Conservation (phyloP, 2,797 vertebrate species). For the Poecilia wingei region DNA sequence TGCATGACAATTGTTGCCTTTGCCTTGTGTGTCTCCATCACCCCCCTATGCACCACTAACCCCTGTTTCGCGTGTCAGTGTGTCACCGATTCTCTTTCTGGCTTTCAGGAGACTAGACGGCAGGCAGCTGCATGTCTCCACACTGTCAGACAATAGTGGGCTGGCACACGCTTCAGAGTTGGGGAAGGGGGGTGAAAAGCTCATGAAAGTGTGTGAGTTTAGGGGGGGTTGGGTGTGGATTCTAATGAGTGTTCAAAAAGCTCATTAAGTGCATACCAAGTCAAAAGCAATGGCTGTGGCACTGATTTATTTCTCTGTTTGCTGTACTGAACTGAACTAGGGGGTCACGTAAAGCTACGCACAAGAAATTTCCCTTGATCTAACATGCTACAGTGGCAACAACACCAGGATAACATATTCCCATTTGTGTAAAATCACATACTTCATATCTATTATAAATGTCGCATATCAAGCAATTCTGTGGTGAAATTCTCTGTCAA, state of each 20-base stretch:
- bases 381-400: neutral
- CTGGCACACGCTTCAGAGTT: constrained; percentile 57
- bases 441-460: neutral
- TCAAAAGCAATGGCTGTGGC: constrained; percentile 61
- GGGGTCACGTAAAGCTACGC: constrained; percentile 17
- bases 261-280: constrained; percentile 79
- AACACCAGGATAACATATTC: neutral
- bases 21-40: constrained; percentile 41
- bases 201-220: constrained; percentile 34
- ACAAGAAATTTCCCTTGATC: neutral
- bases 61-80: constrained; percentile 23
- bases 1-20: constrained; percentile 57
- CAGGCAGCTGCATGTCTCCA: constrained; percentile 76
- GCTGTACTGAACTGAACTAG: constrained; percentile 34
- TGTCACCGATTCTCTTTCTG: constrained; percentile 46
- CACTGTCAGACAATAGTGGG: constrained; percentile 66
- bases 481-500: neutral
- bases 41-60: neutral
- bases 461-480: neutral
- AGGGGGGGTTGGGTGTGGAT: constrained; percentile 1
- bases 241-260: constrained; percentile 78
- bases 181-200: constrained; percentile 54
- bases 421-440: neutral
- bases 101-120: constrained; percentile 60
- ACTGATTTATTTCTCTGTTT: constrained; percentile 24